Evolutionary conservation across 2,797 vertebrate genomes (phyloP).

Genomic region (Syngnathus acus): DNA sequence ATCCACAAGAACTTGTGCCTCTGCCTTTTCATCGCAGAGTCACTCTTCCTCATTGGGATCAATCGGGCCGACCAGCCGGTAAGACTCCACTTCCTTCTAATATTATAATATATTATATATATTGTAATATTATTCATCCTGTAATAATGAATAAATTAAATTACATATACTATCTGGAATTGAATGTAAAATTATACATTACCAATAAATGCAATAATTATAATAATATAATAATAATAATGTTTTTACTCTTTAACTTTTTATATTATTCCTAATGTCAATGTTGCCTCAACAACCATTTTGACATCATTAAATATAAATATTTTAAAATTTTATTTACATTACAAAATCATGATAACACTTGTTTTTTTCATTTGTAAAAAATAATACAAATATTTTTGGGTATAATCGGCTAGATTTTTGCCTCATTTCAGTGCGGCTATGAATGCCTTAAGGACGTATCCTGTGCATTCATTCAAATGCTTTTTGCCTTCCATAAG

Average conservation of each 20-base stretch:
- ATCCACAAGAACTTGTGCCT: constrained; percentile 98
- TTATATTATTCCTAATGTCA: neutral
- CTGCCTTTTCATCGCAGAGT: constrained; percentile 92
- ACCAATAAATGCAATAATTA: neutral
- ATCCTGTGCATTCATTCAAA: constrained; percentile 19
- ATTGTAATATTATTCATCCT: neutral
- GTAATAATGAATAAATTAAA: neutral
- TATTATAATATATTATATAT: neutral
- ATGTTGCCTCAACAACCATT: neutral
- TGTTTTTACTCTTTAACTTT: neutral
- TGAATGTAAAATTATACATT: too few species aligned
- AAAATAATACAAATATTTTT: too few species aligned
- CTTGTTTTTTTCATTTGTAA: neutral
- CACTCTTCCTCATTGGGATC: constrained; percentile 94
- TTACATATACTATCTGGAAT: neutral
- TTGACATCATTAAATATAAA: neutral
- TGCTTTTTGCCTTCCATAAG: constrained; percentile 51
- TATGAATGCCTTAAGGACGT: neutral
- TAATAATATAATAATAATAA: neutral
- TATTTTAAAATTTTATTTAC: neutral
- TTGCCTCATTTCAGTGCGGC: neutral
- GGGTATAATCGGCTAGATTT: neutral
- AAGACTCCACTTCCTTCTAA: constrained; percentile 43
- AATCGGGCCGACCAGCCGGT: constrained; percentile 93
- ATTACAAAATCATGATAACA: too few species aligned